phyloP scores from a whole-genome alignment of 1,140 invertebrate genomes.

The Megalonaias nervosa region DNA sequence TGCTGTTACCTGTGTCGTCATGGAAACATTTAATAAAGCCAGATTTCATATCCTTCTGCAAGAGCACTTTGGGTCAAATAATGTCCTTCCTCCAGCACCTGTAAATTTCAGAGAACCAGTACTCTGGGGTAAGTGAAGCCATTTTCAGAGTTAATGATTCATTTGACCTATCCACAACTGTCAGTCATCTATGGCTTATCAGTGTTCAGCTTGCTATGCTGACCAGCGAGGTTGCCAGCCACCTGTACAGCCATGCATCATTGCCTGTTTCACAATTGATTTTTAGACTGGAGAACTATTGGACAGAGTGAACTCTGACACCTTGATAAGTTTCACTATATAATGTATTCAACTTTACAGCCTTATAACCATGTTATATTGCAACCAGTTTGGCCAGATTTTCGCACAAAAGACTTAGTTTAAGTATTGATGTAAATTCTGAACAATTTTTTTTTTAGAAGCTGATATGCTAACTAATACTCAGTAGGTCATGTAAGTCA shows the following conservation, averaged over 20 bases:
- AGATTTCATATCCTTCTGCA: constrained; percentile 80
- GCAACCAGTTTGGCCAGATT: no score
- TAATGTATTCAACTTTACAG: no score
- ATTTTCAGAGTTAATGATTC: neutral
- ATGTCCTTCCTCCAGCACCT: constrained; percentile 41
- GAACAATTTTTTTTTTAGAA: no score
- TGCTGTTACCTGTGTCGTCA: constrained; percentile 82
- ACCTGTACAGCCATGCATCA: neutral
- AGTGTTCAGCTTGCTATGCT: neutral
- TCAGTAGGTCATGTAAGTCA: no score
- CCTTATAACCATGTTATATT: no score
- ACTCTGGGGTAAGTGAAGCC: constrained; percentile 56
- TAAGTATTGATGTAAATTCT: no score
- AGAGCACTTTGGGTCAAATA: constrained; percentile 73
- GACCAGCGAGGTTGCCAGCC: neutral
- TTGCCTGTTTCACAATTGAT: neutral
- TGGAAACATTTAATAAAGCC: constrained; percentile 86
- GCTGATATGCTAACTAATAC: no score
- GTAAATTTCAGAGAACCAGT: constrained; percentile 66
- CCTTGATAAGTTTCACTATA: neutral
- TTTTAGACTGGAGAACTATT: neutral
- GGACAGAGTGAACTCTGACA: no score
- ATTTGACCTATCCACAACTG: neutral
- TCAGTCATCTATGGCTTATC: neutral
- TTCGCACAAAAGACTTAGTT: no score